Evolutionary conservation across 2,888 invertebrate species (phyloP).

Genomic region (Doris montereyensis): DNA sequence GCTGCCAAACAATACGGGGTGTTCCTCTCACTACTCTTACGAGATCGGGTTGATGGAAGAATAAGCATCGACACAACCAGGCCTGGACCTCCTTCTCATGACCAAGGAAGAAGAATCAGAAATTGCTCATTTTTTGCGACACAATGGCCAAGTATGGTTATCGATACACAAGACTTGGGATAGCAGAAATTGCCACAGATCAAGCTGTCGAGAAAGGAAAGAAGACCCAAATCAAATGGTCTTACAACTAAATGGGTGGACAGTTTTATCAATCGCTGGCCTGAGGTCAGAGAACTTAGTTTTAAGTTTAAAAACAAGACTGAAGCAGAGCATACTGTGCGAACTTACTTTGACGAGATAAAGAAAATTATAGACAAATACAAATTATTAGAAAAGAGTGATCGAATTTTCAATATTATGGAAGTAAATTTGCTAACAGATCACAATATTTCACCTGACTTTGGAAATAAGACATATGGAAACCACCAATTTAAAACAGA

Average conservation of each 20-base stretch:
- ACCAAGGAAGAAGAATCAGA: conserved; percentile 39
- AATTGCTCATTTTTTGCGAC: conserved; percentile 34
- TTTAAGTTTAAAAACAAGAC: conserved; percentile 40
- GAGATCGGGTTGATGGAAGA: conserved; percentile 41
- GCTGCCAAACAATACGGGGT: conserved; percentile 42
- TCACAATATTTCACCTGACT: conserved; percentile 5
- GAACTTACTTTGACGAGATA: conserved; percentile 42
- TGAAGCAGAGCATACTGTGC: conserved; percentile 40
- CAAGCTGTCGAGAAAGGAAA: conserved; percentile 40
- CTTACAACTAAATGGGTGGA: conserved; percentile 41
- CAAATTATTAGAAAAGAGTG: conserved; percentile 35
- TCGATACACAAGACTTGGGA: conserved; percentile 40
- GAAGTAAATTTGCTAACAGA: conserved; percentile 33
- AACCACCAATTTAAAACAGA: conserved; percentile 28
- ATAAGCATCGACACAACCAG: conserved; percentile 41
- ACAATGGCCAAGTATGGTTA: conserved; percentile 41
- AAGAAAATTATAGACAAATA: conserved; percentile 40
- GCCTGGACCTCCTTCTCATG: conserved; percentile 39
- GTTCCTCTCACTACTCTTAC: conserved; percentile 29
- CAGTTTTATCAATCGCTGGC: conserved; percentile 40
- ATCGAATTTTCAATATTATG: conserved; percentile 40
- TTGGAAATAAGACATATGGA: conserved; percentile 6
- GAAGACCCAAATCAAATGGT: conserved; percentile 31
- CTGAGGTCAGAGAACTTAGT: conserved; percentile 36
- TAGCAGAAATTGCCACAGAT: conserved; percentile 40